Conservation (phyloP, 2,888 invertebrate species). For the Apoda limacodes region DNA sequence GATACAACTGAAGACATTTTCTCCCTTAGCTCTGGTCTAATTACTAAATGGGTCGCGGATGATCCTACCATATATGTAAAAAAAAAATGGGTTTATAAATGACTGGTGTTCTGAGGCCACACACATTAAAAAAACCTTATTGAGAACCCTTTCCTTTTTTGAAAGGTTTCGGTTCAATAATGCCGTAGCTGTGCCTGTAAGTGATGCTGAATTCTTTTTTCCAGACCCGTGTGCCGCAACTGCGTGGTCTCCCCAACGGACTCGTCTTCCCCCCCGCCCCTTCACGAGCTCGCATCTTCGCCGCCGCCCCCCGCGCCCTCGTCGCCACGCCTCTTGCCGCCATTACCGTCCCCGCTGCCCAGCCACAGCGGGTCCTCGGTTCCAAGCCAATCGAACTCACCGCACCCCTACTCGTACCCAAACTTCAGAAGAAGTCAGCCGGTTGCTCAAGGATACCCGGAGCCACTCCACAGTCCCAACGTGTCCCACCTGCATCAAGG, state of each 20-base stretch:
- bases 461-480: constrained; percentile 41
- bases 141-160: no score
- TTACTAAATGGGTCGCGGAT: no score
- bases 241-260: constrained; percentile 74
- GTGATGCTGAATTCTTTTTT: constrained; percentile 31
- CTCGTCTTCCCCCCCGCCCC: constrained; percentile 52
- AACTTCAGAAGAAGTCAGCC: constrained; percentile 47
- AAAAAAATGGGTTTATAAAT: no score
- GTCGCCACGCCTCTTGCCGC: constrained; percentile 39
- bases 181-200: no score
- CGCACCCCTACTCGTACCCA: constrained; percentile 54
- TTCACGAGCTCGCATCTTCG: constrained; percentile 45
- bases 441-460: constrained; percentile 32
- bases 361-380: constrained; percentile 50
- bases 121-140: no score
- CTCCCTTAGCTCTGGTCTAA: no score
- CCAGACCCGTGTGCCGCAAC: constrained; percentile 86
- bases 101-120: no score
- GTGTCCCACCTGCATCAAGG: constrained; percentile 38
- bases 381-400: constrained; percentile 51
- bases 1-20: no score
- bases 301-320: constrained; percentile 53
- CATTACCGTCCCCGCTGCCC: constrained; percentile 39
- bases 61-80: no score
- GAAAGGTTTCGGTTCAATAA: no score